phyloP scores from a whole-genome alignment of 2,113 vertebrate genomes.

The Antidorcas marsupialis region DNA sequence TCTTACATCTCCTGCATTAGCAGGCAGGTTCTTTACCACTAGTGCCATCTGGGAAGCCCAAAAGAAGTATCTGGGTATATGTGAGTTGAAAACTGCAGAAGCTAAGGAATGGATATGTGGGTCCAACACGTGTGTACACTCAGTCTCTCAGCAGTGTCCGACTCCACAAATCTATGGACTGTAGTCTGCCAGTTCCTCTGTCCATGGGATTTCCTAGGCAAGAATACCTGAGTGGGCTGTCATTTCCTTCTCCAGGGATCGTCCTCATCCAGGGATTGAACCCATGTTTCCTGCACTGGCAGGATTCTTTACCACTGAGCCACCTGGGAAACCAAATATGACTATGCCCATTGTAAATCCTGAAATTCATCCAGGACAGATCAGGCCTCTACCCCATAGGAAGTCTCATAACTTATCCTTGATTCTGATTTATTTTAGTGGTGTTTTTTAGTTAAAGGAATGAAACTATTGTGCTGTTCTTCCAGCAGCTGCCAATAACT shows the following conservation, averaged over 20 bases:
- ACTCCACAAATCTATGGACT: background rate
- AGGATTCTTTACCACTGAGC: background rate
- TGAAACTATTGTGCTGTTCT: background rate
- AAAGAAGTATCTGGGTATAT: background rate
- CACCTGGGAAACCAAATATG: background rate
- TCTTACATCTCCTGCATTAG: background rate
- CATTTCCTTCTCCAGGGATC: background rate
- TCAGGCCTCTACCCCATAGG: background rate
- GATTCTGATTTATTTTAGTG: background rate
- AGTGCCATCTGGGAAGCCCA: background rate
- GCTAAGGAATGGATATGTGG: background rate
- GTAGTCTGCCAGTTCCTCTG: background rate
- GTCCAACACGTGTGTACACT: rapidly evolving
- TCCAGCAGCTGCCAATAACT: background rate
- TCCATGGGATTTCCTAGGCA: background rate
- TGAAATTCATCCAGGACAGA: background rate
- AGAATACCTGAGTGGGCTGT: background rate
- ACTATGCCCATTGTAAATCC: background rate
- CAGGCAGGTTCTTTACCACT: background rate
- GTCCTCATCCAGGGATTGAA: background rate
- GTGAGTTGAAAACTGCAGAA: background rate
- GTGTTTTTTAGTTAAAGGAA: background rate
- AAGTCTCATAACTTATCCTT: background rate
- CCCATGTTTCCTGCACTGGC: background rate
- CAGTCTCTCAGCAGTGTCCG: background rate